Evolutionary conservation across 2,888 invertebrate species (phyloP), one percentile per base, ranked within the genome.

Genomic region (Platycnemis pennipes): DNA sequence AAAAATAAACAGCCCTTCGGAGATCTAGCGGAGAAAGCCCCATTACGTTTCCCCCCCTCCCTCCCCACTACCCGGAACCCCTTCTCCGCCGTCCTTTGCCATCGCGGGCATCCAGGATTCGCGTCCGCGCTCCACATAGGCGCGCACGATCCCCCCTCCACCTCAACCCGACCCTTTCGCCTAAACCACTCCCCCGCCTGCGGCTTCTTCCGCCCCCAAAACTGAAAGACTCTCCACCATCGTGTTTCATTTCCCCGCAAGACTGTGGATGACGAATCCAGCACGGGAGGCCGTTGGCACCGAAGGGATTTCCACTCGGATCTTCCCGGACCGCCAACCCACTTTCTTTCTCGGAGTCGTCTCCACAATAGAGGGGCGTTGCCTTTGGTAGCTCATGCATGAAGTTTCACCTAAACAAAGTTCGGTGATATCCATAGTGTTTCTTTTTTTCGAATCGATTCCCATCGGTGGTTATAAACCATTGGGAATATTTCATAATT

Each of bases 291-390:
- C 77, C 77, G 77, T 77, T 77, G 77, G 77, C 77, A 77, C 37
- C 77, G 77, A 5, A 8, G 69, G 77, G 37, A 77, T 77, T 77
- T 37, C 77, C 77, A 77, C 4, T 77, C 22, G 26, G 77, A 77
- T 77, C 77, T 37, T 77, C 69, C n/a, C 77, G 37, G 8, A 37
- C 77, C 77, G 77, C 77, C 77, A 77, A 77, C 77, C 77, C 77
- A 77, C 77, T 77, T 77, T 77, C 77, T 77, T 77, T 26, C 16
- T 63, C 77, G 8, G 13, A 26, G 26, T 63, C 77, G 77, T 77
- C 37, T 37, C 31, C 31, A 77, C 77, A 77, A 77, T 37, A 16
- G 16, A 77, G 37, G 77, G 77, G 77, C 77, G 77, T 77, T 77
- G 37, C 77, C 77, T 77, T 31, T 53, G 31, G 4, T 37, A 26